Percentiles rank a stretch among this genome's conserved stretches.
These are phyloP conservation scores for Columba livia DNA, from an alignment of 2,113 vertebrate genomes.

Conservation along the genomic window DNA sequence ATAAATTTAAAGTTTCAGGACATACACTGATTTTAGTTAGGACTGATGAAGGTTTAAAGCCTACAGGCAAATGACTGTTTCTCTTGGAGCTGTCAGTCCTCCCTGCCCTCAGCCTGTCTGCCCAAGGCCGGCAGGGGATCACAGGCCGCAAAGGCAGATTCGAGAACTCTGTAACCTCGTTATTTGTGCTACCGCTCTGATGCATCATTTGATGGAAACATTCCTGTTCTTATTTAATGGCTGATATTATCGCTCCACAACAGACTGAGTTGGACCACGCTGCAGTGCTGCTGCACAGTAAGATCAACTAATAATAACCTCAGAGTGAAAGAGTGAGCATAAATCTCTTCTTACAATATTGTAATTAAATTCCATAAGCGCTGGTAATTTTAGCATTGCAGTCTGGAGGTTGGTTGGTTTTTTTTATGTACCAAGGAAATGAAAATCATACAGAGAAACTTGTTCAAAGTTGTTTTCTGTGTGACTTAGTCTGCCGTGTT, in stretches of 20 bases:
- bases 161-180: background rate
- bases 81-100: background rate
- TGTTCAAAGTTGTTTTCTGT: background rate
- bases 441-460: background rate
- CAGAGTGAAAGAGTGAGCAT: background rate
- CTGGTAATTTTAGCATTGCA: background rate
- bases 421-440: background rate
- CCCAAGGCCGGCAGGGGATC: background rate
- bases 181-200: background rate
- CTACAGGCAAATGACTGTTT: background rate
- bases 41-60: background rate
- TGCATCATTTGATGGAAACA: background rate
- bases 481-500: background rate
- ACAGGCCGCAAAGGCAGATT: background rate
- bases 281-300: background rate
- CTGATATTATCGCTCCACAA: background rate
- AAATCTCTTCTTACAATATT: background rate
- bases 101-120: background rate
- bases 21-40: background rate
- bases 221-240: background rate
- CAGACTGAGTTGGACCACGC: background rate
- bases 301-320: background rate
- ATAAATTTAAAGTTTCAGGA: background rate
- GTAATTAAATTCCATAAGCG: background rate
- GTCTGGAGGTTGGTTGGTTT: background rate